These are phyloP conservation scores for Cyclophora punctaria DNA, from an alignment of 2,888 invertebrate genomes.

Conservation along the genomic window DNA sequence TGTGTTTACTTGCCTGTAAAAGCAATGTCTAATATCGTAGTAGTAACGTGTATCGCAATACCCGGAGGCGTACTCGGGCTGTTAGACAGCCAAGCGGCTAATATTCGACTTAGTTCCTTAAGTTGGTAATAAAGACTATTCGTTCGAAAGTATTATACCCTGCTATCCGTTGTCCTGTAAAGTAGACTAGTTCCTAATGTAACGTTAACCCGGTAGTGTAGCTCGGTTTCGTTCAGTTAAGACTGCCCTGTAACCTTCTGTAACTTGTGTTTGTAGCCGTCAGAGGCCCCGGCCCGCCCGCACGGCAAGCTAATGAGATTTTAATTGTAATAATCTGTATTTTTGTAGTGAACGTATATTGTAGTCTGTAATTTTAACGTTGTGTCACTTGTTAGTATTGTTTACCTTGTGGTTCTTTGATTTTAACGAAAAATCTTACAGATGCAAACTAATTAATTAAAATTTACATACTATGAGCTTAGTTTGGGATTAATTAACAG, in stretches of 20 bases:
- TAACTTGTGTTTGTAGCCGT: slow-evolving; percentile 30
- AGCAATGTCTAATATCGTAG: slow-evolving; percentile 48
- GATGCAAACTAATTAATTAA: too few species aligned
- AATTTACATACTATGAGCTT: too few species aligned
- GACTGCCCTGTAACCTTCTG: not conserved
- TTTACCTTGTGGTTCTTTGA: too few species aligned
- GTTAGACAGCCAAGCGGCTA: slow-evolving; percentile 43
- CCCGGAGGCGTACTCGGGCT: slow-evolving; percentile 19
- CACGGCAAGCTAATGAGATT: slow-evolving; percentile 65
- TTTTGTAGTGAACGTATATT: slow-evolving; percentile 50
- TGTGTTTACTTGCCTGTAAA: slow-evolving; percentile 58
- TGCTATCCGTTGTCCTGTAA: too few species aligned
- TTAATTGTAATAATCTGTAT: slow-evolving; percentile 63
- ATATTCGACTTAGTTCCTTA: slow-evolving; percentile 25
- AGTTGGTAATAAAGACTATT: slow-evolving; percentile 4
- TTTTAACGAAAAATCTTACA: too few species aligned
- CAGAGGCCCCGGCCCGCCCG: slow-evolving; percentile 65
- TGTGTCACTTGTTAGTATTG: not conserved
- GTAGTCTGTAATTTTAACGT: slow-evolving; percentile 32
- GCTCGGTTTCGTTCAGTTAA: too few species aligned
- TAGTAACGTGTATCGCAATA: slow-evolving; percentile 1
- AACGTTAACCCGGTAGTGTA: too few species aligned
- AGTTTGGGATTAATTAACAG: too few species aligned
- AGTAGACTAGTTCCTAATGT: too few species aligned
- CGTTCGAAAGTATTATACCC: slow-evolving; percentile 1